Conservation (phyloP, 2,113 vertebrate species). For the Poeciliopsis occidentalis region DNA sequence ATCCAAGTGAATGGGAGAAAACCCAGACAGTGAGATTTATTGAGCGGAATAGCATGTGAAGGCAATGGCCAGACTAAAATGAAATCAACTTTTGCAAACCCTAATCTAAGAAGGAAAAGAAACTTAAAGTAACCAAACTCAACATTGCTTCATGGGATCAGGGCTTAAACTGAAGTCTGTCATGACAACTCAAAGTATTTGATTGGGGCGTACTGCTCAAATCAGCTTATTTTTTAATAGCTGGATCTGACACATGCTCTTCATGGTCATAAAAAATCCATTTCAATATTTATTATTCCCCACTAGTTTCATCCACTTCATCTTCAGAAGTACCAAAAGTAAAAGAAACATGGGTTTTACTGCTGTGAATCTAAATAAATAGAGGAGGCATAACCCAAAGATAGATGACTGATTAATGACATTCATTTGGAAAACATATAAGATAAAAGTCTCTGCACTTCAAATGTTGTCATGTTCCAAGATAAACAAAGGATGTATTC, state of each 20-base stretch:
- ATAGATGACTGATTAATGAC: background rate
- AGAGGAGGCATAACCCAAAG: background rate
- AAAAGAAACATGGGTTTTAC: slow-evolving; percentile 33
- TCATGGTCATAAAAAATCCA: slow-evolving; percentile 22
- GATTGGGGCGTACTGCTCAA: slow-evolving; percentile 53
- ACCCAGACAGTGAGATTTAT: too few species aligned
- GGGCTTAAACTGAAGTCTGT: slow-evolving; percentile 51
- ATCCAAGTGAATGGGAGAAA: too few species aligned
- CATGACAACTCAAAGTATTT: slow-evolving; percentile 39
- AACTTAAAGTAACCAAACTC: slow-evolving; percentile 26
- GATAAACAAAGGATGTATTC: background rate
- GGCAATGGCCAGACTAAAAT: background rate
- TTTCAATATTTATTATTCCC: slow-evolving; percentile 24
- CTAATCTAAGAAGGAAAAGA: slow-evolving; percentile 32
- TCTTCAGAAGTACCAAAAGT: background rate
- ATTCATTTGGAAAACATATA: background rate
- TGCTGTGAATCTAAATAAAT: slow-evolving; percentile 5
- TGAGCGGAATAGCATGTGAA: too few species aligned
- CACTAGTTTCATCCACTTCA: slow-evolving; percentile 14
- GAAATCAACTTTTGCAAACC: slow-evolving; percentile 24
- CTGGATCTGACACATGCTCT: slow-evolving; percentile 37
- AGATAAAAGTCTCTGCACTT: background rate
- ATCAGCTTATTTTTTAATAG: slow-evolving; percentile 45
- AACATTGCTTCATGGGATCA: slow-evolving; percentile 51
- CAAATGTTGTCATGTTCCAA: background rate